Evolutionary conservation across 2,888 invertebrate genomes (phyloP), one percentile per base, ranked within the genome.

Genomic region (Aethes cnicana): DNA sequence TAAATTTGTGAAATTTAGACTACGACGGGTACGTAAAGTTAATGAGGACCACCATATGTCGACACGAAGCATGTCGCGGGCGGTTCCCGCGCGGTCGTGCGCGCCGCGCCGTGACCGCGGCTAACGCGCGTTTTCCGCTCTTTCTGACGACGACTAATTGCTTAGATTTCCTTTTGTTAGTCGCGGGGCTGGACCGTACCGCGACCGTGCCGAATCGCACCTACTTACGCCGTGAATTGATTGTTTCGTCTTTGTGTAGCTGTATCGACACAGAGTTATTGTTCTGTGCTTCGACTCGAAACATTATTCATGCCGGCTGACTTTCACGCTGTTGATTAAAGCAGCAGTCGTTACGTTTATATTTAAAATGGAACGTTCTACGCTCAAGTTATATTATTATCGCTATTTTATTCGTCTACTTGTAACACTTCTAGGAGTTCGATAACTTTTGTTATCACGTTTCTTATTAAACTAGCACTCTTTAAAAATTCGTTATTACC

Each of bases 141-240:
- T 89, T 89, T 85, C 88, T 81, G 84, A 81, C 86, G 87, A 81
- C 88, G 88, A 87, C 87, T 89, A 89, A 89, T 89, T 89, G 88
- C 88, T 88, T 85, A 86, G 86, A 87, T 88, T 88, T 89, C 84
- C 88, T 87, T 88, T 88, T 86, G 88, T 87, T 88, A 84, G 87
- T 87, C 84, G 82, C 85, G 88, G 84, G 80, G 84, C 83, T 79
- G 77, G 77, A 77, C 72, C 79, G 81, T 69, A 77, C 77, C 73
- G 74, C 69, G 81, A 77, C 85, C 88, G 84, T 82, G 77, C 73
- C 88, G 81, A 87, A 88, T 89, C 76, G 71, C 85, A 83, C 87
- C 86, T 89, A 89, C 88, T 89, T 88, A 87, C 84, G 78, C 77
- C 69, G 75, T 83, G 83, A 87, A 89, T 89, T 87, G 88, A 89